Evolutionary conservation across 64 coral and sea anemone species (phyloP).

Genomic region (Hydrozoanthus tunicans): DNA sequence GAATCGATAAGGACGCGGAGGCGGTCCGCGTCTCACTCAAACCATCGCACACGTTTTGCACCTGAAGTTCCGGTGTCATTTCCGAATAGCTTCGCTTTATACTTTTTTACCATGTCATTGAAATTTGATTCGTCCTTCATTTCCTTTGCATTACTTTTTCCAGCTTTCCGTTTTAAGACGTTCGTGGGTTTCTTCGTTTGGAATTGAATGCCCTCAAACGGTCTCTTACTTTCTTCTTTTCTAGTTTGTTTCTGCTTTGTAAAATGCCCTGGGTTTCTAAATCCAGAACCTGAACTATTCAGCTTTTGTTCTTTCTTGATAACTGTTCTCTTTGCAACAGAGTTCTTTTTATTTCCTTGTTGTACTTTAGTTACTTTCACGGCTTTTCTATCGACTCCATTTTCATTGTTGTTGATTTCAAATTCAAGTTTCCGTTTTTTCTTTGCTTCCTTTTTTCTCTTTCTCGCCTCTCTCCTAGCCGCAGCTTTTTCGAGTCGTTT

Average conservation of each 20-base stretch:
- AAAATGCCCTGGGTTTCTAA: constrained; percentile 3
- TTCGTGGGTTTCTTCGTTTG: not conserved
- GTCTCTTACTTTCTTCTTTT: constrained; percentile 1
- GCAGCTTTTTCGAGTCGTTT: constrained; percentile 63
- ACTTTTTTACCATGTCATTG: constrained; percentile 59
- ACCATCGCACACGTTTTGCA: constrained; percentile 45
- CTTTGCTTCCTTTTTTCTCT: constrained; percentile 63
- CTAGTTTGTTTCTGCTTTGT: constrained; percentile 25
- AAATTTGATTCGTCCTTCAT: constrained; percentile 61
- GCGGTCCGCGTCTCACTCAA: not conserved
- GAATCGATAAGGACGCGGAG: too few species aligned
- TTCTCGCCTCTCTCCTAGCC: constrained; percentile 62
- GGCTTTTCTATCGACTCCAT: not conserved
- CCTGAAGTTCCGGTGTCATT: constrained; percentile 13
- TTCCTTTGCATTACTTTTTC: constrained; percentile 54
- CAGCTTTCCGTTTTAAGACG: constrained; percentile 6
- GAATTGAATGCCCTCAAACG: not conserved
- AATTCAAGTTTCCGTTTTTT: constrained; percentile 60
- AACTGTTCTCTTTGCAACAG: not conserved
- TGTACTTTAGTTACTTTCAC: not conserved
- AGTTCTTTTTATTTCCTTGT: not conserved
- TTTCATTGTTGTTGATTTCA: not conserved
- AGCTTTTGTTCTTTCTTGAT: constrained; percentile 16
- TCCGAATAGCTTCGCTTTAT: constrained; percentile 49
- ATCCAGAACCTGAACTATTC: not conserved